A percentile compares a stretch with the other conserved stretches of the same genome.
phyloP scores from a whole-genome alignment of 2,888 invertebrate species.

The Trilocha varians region DNA sequence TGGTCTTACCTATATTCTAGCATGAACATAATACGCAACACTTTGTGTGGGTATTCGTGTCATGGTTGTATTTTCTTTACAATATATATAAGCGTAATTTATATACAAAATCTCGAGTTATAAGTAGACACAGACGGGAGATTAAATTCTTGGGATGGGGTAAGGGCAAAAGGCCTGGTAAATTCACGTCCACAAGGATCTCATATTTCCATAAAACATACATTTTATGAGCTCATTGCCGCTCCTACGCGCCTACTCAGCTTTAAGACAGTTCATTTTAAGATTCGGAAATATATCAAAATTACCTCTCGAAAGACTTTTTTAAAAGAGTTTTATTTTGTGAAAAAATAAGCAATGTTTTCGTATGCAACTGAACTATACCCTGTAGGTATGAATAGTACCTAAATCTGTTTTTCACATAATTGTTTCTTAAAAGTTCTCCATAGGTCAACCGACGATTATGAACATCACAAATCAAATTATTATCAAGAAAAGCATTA shows the following conservation, averaged over 20 bases:
- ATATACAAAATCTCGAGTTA: background rate
- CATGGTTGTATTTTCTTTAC: background rate
- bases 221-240: conserved; percentile 44
- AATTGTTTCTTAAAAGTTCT: background rate
- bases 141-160: conserved; percentile 34
- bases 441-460: background rate
- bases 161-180: conserved; percentile 30
- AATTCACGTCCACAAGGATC: conserved; percentile 50
- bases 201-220: conserved; percentile 64
- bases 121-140: conserved; percentile 16
- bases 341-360: too few species aligned
- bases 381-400: background rate
- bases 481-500: conserved; percentile 32
- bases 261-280: conserved; percentile 8
- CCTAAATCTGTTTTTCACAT: background rate
- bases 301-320: too few species aligned
- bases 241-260: conserved; percentile 16
- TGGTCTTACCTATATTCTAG: too few species aligned
- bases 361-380: background rate
- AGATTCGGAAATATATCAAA: background rate
- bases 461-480: conserved; percentile 32
- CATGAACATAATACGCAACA: too few species aligned
- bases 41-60: background rate
- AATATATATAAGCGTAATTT: background rate
- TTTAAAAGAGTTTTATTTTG: too few species aligned